Percentiles rank a stretch among this genome's conserved stretches.
Evolutionary conservation across 2,888 invertebrate species (phyloP).

Genomic region (Sphaerophoria rueppellii): DNA sequence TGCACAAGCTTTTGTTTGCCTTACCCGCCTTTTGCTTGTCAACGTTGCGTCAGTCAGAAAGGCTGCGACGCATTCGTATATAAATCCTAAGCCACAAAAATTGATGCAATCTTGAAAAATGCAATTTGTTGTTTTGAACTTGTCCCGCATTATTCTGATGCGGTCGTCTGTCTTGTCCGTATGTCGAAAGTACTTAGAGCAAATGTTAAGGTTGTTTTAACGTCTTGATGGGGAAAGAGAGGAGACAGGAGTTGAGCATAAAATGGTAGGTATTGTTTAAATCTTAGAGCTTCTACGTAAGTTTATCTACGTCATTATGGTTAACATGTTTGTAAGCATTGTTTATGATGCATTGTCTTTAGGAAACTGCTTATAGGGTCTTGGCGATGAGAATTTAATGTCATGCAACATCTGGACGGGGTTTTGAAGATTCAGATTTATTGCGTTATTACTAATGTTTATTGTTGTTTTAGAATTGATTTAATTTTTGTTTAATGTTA

Average conservation of each 20-base stretch:
- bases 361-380: constrained; percentile 10
- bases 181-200: constrained; percentile 16
- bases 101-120: constrained; percentile 55
- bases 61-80: not conserved
- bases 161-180: constrained; percentile 34
- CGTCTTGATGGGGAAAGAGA: not conserved
- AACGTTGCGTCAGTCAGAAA: constrained; percentile 36
- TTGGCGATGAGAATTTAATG: constrained; percentile 40
- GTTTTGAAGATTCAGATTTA: constrained; percentile 47
- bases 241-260: constrained; percentile 38
- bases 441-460: constrained; percentile 49
- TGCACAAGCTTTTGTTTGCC: not conserved
- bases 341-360: constrained; percentile 68
- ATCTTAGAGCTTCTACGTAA: constrained; percentile 22
- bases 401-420: constrained; percentile 49
- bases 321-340: constrained; percentile 55
- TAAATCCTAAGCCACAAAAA: constrained; percentile 34
- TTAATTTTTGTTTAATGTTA: constrained; percentile 10
- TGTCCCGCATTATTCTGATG: constrained; percentile 58
- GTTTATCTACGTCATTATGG: constrained; percentile 68
- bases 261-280: constrained; percentile 45
- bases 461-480: constrained; percentile 58
- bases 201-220: constrained; percentile 49
- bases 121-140: constrained; percentile 65
- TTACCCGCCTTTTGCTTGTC: constrained; percentile 53